Evolutionary conservation across 2,797 vertebrate genomes (phyloP).

Genomic region (Notolepis coatsorum): DNA sequence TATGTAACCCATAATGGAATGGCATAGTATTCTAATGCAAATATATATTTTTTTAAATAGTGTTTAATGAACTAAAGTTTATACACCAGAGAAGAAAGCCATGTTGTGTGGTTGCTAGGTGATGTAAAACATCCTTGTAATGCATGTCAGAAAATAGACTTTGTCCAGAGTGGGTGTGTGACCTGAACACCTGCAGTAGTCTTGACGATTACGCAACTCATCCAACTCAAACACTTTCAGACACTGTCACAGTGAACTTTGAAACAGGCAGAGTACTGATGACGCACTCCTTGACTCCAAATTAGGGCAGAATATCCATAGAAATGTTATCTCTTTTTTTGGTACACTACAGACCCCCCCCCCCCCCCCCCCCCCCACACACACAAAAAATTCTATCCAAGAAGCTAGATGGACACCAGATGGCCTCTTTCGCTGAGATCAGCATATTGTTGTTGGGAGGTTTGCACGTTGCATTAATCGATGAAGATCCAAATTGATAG

Average conservation of each 20-base stretch:
- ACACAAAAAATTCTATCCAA: no score
- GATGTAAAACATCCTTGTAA: neutral
- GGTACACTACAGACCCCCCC: no score
- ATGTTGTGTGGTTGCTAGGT: neutral
- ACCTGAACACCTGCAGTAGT: conserved; percentile 19
- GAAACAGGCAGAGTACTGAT: conserved; percentile 25
- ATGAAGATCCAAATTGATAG: neutral
- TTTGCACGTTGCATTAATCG: conserved; percentile 6
- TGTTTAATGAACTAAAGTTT: no score
- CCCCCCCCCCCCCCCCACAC: no score
- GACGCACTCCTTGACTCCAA: conserved; percentile 1
- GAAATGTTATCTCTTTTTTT: conserved; percentile 10
- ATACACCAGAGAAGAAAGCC: no score
- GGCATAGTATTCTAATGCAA: no score
- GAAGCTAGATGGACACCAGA: conserved; percentile 3
- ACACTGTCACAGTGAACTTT: conserved; percentile 55
- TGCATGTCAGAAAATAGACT: conserved; percentile 35
- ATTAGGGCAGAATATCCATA: no score
- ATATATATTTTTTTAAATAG: no score
- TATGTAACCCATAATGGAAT: no score
- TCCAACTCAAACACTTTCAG: conserved; percentile 7
- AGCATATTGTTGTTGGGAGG: neutral
- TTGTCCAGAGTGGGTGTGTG: conserved; percentile 37
- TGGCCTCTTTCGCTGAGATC: neutral
- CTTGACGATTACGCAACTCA: conserved; percentile 27